Evolutionary conservation across 2,888 invertebrate species (phyloP), one percentile per base, ranked within the genome.

Genomic region (Drosophila fungiperda): DNA sequence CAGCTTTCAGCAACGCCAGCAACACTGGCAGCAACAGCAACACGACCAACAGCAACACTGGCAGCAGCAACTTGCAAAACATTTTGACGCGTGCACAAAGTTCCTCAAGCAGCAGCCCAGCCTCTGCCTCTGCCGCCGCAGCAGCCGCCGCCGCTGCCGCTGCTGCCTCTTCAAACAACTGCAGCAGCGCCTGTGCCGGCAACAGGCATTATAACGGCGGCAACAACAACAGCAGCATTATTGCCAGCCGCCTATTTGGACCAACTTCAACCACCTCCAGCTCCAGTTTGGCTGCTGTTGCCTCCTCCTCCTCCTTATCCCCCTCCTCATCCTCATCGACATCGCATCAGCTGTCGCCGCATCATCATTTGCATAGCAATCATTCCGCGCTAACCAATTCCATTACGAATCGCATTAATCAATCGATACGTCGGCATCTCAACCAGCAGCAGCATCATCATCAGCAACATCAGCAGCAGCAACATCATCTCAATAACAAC

Each of bases 371-470:
- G 74, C 81, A 74, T 67, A 79, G 69, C 80, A 87, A 74, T 71
- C 91, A 76, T 75, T 87, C 87, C 79, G 90, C 81, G 64, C 68
- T 92, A 74, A 92, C 92, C 78, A 92, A 91, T 85, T 92, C 91
- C 52, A 92, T 92, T 59, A 92, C 91, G 61, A 90, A 91, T 83
- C 91, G 91, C 70, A 92, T 92, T 73, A 91, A 92, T 85, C 92
- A 92, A 77, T 92, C 92, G 57, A 92, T 92, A 75, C 79, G 91
- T 72, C 84, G 92, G 68, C 91, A 92, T 83, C 92, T 92, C 76
- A 92, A 91, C 76, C 92, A 92, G 62, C 89, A 89, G 67, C 89
- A 89, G 42, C 83, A 88, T 62, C 92, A 73, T 1, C 73, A 68
- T 3, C 67, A 73, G 9, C 73, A 69, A 12, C 72, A 62, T 15